phyloP scores from a whole-genome alignment of 1,140 invertebrate genomes.

The Homarus americanus region DNA sequence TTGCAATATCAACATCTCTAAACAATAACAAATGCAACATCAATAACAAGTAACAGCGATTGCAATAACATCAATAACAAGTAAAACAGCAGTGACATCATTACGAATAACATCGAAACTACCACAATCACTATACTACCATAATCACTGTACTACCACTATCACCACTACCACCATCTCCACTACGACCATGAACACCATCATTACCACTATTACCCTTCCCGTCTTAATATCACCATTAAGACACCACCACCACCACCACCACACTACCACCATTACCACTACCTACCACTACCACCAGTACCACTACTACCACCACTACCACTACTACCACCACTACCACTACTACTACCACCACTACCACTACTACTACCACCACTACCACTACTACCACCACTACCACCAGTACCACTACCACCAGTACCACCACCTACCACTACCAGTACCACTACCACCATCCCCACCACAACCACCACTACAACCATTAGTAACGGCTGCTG shows the following conservation, averaged over 20 bases:
- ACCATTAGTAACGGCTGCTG: neutral
- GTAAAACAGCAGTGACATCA: neutral
- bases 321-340: neutral
- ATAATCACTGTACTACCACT: neutral
- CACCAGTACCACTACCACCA: neutral
- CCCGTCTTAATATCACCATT: no score
- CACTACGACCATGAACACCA: neutral
- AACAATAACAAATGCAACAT: neutral
- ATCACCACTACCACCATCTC: no score
- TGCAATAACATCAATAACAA: neutral
- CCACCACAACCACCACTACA: neutral
- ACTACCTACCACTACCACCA: no score
- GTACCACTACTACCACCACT: neutral
- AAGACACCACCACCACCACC: neutral
- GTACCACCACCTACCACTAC: no score
- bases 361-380: neutral
- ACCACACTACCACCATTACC: neutral
- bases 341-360: neutral
- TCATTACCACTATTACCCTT: neutral
- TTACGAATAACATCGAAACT: neutral
- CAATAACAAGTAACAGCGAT: neutral
- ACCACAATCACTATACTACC: neutral
- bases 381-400: neutral
- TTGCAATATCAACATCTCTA: neutral
- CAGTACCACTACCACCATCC: no score